Percentiles rank a stretch among this genome's conserved stretches.
These are phyloP conservation scores for Leucozona laternaria DNA, from an alignment of 2,888 invertebrate genomes.

Conservation along the genomic window DNA sequence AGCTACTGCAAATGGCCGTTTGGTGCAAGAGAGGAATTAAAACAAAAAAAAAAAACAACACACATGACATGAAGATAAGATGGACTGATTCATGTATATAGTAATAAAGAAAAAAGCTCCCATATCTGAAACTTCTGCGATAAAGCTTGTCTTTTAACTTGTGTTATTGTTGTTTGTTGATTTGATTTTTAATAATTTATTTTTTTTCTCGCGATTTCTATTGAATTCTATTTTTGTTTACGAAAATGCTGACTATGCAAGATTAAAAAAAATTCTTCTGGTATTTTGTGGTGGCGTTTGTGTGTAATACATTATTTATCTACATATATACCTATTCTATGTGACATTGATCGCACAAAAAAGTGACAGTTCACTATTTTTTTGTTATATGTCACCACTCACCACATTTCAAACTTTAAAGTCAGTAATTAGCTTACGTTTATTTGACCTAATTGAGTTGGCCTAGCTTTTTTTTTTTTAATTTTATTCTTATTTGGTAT, in stretches of 20 bases:
- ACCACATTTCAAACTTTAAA: conserved; percentile 22
- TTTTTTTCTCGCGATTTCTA: conserved; percentile 25
- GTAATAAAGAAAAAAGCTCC: conserved; percentile 26
- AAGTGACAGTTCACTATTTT: conserved; percentile 37
- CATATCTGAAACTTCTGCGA: conserved; percentile 9
- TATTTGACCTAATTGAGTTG: conserved; percentile 34
- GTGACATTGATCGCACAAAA: conserved; percentile 45
- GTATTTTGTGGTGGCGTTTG: conserved; percentile 13
- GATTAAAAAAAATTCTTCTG: conserved; percentile 15
- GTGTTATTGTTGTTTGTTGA: not conserved
- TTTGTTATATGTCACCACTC: not conserved
- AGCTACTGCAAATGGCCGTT: conserved; percentile 35
- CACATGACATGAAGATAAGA: conserved; percentile 18
- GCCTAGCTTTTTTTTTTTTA: not conserved
- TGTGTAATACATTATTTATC: conserved; percentile 26
- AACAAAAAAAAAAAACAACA: not conserved
- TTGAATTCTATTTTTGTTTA: conserved; percentile 42
- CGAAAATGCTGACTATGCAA: conserved; percentile 31
- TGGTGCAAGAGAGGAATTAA: not conserved
- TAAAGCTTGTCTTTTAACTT: conserved; percentile 33
- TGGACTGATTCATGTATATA: not conserved
- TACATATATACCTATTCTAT: not conserved
- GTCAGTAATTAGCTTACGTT: not conserved
- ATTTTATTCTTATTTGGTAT: not conserved
- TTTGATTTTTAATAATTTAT: conserved; percentile 9